A percentile compares a stretch with the other conserved stretches of the same genome.
Evolutionary conservation across 2,888 invertebrate genomes (phyloP).

Genomic region (Hetaerina titia): DNA sequence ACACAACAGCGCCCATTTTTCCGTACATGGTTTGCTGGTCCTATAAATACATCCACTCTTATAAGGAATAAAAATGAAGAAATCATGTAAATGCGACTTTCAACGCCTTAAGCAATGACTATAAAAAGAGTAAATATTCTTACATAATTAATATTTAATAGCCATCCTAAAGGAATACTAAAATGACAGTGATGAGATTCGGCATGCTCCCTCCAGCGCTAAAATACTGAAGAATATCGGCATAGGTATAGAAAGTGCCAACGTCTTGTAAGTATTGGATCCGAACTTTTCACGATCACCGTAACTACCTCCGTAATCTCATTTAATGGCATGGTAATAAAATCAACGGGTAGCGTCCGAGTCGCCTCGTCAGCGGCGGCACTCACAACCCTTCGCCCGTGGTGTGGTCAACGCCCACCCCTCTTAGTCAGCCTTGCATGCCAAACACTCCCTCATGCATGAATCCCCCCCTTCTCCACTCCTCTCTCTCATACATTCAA

Average conservation of each 20-base stretch:
- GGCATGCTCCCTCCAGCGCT: background rate
- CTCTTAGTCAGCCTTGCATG: background rate
- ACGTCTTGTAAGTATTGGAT: background rate
- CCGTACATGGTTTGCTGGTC: too few relatives aligned
- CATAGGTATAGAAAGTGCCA: background rate
- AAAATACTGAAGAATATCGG: background rate
- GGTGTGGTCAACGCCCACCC: background rate
- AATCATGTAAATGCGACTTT: too few relatives aligned
- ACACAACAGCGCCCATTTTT: too few relatives aligned
- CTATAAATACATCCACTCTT: too few relatives aligned
- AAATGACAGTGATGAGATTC: background rate
- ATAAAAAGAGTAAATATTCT: too few relatives aligned
- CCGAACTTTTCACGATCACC: background rate
- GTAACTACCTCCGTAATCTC: background rate
- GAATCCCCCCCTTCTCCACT: background rate
- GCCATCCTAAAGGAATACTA: background rate
- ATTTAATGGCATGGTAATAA: slow-evolving; percentile 4
- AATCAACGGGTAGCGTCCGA: background rate
- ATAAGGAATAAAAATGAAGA: too few relatives aligned
- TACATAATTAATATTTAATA: too few relatives aligned
- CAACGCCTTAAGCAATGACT: too few relatives aligned
- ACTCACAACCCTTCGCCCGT: background rate
- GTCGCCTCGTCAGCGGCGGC: background rate
- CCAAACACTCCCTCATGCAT: background rate
- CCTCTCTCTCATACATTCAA: background rate